A percentile compares a stretch with the other conserved stretches of the same genome.
phyloP scores from a whole-genome alignment of 1,140 invertebrate genomes.

The Apis laboriosa region DNA sequence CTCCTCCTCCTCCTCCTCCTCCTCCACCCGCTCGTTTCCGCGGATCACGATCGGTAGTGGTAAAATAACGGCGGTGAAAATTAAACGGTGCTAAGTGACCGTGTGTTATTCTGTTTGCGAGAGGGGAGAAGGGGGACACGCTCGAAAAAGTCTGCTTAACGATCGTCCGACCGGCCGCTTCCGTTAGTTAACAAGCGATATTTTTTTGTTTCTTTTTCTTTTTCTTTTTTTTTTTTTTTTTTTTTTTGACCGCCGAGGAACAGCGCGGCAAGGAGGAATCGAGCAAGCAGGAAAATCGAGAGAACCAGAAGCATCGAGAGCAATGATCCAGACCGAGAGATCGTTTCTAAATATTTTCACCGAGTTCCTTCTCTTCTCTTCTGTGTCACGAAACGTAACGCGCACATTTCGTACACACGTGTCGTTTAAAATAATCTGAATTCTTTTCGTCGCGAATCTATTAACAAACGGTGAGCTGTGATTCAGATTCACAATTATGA shows the following conservation, averaged over 20 bases:
- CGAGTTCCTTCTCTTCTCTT: neutral
- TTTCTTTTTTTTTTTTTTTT: conserved; percentile 26
- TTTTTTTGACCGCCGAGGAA: too few relatives aligned
- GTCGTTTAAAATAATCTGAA: too few relatives aligned
- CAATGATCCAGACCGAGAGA: conserved; percentile 12
- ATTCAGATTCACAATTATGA: too few relatives aligned
- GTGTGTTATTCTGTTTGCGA: conserved; percentile 65
- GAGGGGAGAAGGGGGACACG: conserved; percentile 12
- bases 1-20: conserved; percentile 17
- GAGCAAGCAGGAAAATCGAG: neutral
- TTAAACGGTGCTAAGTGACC: conserved; percentile 57
- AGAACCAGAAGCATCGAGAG: neutral
- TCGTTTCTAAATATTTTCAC: conserved; percentile 5
- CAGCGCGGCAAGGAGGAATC: neutral
- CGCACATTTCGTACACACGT: neutral
- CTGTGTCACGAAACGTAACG: neutral
- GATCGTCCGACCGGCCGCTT: conserved; percentile 38
- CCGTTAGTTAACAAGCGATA: conserved; percentile 49
- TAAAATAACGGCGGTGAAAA: conserved; percentile 53
- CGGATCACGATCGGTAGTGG: conserved; percentile 39
- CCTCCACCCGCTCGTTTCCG: neutral
- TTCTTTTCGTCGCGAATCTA: too few relatives aligned
- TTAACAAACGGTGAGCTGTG: too few relatives aligned
- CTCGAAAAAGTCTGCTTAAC: conserved; percentile 57
- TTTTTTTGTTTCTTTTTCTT: conserved; percentile 30